Conservation (phyloP, 2,888 invertebrate species). For the Eumerus sabulonum region DNA sequence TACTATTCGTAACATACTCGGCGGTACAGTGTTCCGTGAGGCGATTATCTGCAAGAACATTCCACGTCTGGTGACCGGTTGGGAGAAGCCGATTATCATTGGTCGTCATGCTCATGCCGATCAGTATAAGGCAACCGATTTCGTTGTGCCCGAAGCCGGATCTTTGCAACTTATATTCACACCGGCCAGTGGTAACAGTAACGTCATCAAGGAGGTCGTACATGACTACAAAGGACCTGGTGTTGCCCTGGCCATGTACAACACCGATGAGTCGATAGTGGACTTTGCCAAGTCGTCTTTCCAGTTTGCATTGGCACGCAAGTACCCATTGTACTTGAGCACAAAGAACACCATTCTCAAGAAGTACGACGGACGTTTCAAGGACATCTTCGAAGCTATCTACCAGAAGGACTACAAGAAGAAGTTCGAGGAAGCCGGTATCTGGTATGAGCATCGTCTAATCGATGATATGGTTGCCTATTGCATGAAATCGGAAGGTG, state of each 20-base stretch:
- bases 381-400: slow-evolving; percentile 97
- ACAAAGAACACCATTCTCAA: slow-evolving; percentile 99
- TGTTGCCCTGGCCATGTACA: slow-evolving; percentile 96
- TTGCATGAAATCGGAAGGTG: slow-evolving; percentile 98
- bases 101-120: slow-evolving; percentile 99
- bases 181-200: slow-evolving; percentile 81
- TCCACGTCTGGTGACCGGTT: slow-evolving; percentile 95
- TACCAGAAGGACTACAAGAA: slow-evolving; percentile 93
- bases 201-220: slow-evolving; percentile 86
- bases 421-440: slow-evolving; percentile 89
- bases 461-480: slow-evolving; percentile 99
- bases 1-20: slow-evolving; percentile 92
- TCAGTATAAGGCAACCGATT: slow-evolving; percentile 98
- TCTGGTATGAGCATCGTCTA: slow-evolving; percentile 99
- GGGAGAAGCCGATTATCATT: slow-evolving; percentile 98
- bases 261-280: slow-evolving; percentile 95
- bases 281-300: slow-evolving; percentile 98
- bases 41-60: slow-evolving; percentile 95
- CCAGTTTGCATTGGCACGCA: slow-evolving; percentile 90
- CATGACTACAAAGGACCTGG: slow-evolving; percentile 93
- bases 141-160: slow-evolving; percentile 94
- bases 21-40: slow-evolving; percentile 88
- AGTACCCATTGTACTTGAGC: slow-evolving; percentile 94
- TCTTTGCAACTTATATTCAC: slow-evolving; percentile 91
- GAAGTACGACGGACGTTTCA: slow-evolving; percentile 97